Conservation (phyloP, 2,797 vertebrate genomes). For the Phoebastria nigripes region DNA sequence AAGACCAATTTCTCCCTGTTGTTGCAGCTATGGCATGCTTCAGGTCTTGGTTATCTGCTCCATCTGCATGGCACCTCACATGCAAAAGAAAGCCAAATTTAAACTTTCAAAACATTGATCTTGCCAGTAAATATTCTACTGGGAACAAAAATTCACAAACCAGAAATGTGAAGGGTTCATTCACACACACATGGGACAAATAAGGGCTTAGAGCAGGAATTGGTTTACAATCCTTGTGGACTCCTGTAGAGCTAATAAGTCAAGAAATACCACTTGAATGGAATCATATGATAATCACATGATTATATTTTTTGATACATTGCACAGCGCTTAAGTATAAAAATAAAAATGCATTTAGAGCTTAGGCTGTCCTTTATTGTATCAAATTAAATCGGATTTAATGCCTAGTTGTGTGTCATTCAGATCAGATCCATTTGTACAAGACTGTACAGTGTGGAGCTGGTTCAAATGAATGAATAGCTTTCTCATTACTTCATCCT, state of each 20-base stretch:
- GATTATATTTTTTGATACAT: conserved; percentile 61
- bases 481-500: conserved; percentile 78
- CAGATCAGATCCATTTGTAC: conserved; percentile 73
- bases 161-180: conserved; percentile 20
- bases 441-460: conserved; percentile 49
- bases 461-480: conserved; percentile 74
- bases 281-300: conserved; percentile 60
- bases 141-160: conserved; percentile 28
- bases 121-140: conserved; percentile 10
- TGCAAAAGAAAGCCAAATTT: neutral
- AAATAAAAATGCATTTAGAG: conserved; percentile 65
- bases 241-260: conserved; percentile 52
- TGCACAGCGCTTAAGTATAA: conserved; percentile 36
- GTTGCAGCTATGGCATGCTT: neutral
- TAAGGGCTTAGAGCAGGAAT: conserved; percentile 33
- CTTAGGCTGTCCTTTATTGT: conserved; percentile 59
- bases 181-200: conserved; percentile 42
- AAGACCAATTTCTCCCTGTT: neutral
- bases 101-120: neutral
- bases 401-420: conserved; percentile 66
- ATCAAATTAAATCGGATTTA: conserved; percentile 73
- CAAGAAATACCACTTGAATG: conserved; percentile 57
- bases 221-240: conserved; percentile 39
- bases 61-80: neutral
- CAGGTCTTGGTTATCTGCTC: neutral